These are phyloP conservation scores for Cathartes aura DNA, from an alignment of 2,113 vertebrate species.

Conservation along the genomic window DNA sequence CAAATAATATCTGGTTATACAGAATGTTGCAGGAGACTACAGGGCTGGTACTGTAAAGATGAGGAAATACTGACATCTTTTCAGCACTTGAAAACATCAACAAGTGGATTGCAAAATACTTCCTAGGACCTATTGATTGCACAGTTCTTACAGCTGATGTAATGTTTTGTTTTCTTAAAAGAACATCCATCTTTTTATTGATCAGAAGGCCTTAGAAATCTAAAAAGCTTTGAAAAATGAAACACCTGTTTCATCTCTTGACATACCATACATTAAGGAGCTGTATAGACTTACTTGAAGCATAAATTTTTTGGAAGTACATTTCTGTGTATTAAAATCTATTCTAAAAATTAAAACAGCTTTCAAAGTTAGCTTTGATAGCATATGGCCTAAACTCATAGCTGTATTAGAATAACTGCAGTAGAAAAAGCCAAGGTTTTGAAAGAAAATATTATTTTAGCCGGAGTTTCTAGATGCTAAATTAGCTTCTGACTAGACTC, in stretches of 20 bases:
- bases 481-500: neutral
- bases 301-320: neutral
- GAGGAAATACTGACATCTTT: neutral
- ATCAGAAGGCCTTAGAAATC: neutral
- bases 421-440: neutral
- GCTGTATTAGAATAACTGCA: neutral
- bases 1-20: neutral
- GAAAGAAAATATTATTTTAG: neutral
- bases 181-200: neutral
- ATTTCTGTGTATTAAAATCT: neutral
- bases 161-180: neutral
- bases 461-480: neutral
- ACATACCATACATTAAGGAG: neutral
- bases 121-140: neutral
- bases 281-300: neutral
- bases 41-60: neutral
- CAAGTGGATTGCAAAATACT: constrained; percentile 28
- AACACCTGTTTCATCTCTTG: neutral
- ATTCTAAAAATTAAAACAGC: neutral
- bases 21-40: neutral
- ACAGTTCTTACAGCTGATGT: neutral
- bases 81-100: neutral
- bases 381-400: neutral
- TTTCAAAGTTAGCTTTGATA: neutral
- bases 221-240: neutral